Evolutionary conservation across 1,140 invertebrate species (phyloP).

Genomic region (Drosophila punjabiensis): DNA sequence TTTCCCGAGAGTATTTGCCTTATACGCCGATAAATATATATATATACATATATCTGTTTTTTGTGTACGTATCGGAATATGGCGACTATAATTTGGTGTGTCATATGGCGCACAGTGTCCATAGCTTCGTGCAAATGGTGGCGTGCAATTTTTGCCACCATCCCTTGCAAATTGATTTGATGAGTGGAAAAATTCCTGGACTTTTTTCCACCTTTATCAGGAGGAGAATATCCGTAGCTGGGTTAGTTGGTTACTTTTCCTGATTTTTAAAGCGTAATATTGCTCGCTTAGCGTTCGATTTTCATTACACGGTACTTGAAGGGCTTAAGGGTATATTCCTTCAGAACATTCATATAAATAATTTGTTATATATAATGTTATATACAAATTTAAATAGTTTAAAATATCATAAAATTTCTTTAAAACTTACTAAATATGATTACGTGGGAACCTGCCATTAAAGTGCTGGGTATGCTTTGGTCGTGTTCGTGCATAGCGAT

Average conservation of each 20-base stretch:
- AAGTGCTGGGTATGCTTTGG: background rate
- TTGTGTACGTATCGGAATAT: slow-evolving; percentile 14
- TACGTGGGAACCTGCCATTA: background rate
- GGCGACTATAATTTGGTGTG: slow-evolving; percentile 34
- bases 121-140: background rate
- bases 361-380: no score
- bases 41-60: background rate
- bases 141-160: slow-evolving; percentile 28
- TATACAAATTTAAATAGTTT: no score
- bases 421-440: background rate
- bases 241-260: background rate
- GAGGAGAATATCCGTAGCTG: background rate
- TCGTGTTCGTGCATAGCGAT: slow-evolving; percentile 2
- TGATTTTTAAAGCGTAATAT: slow-evolving; percentile 2
- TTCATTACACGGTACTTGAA: background rate
- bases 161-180: slow-evolving; percentile 10
- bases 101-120: slow-evolving; percentile 8
- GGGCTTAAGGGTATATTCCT: background rate
- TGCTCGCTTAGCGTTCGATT: background rate
- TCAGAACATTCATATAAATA: no score
- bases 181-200: slow-evolving; percentile 16
- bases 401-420: no score
- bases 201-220: background rate
- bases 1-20: slow-evolving; percentile 34
- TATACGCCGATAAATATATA: background rate